A percentile compares a stretch with the other conserved stretches of the same genome.
These are phyloP conservation scores for Bombus sibiricus DNA, from an alignment of 1,140 invertebrate genomes.

Conservation along the genomic window DNA sequence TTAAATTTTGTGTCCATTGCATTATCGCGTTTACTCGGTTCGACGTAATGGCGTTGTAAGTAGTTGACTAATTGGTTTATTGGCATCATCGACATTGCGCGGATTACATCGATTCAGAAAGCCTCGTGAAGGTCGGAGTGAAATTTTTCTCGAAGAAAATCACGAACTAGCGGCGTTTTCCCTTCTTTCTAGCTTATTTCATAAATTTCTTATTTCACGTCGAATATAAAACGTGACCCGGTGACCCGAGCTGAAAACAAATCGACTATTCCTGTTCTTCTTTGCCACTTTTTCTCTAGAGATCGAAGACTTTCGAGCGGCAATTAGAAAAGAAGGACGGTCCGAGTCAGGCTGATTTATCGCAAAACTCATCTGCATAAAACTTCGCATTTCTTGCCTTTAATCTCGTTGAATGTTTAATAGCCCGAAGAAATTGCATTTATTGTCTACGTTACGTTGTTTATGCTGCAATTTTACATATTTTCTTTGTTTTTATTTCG, in stretches of 20 bases:
- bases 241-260: constrained; percentile 12
- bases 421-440: background rate
- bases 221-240: constrained; percentile 5
- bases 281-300: background rate
- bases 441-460: background rate
- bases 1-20: constrained; percentile 22
- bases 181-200: background rate
- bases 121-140: background rate
- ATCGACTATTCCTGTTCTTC: background rate
- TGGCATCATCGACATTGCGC: background rate
- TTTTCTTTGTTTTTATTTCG: background rate
- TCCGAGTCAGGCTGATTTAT: background rate
- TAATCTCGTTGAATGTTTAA: background rate
- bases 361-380: background rate
- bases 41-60: background rate
- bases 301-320: constrained; percentile 5
- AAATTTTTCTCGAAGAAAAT: background rate
- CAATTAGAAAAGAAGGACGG: background rate
- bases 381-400: background rate
- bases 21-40: constrained; percentile 21
- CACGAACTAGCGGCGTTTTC: background rate
- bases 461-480: background rate
- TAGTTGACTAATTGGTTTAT: background rate
- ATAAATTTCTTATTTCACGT: constrained; percentile 17
- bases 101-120: constrained; percentile 4